phyloP scores from a whole-genome alignment of 2,797 vertebrate genomes.

The Anguilla obscura region DNA sequence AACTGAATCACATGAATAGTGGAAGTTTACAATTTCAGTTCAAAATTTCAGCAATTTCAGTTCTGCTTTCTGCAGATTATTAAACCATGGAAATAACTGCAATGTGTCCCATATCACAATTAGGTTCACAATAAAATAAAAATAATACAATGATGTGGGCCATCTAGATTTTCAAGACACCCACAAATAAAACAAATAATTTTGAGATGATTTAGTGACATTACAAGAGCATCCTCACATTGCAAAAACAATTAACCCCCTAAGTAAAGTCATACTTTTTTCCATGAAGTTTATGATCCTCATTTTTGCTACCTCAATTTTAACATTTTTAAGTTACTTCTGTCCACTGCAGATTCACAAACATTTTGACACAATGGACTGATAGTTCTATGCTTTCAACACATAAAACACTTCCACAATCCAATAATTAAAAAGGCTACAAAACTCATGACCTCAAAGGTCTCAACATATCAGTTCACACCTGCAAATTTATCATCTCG shows the following conservation, averaged over 20 bases:
- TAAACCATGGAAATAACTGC: neutral
- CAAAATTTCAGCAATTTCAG: neutral
- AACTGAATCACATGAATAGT: neutral
- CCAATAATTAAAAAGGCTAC: neutral
- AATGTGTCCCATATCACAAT: neutral
- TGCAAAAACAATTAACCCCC: neutral
- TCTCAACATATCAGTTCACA: neutral
- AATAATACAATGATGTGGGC: neutral
- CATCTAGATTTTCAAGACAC: neutral
- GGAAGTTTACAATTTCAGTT: too few relatives aligned
- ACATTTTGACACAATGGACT: slow-evolving; percentile 23
- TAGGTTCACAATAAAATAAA: neutral
- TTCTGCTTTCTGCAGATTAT: neutral
- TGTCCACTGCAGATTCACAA: slow-evolving; percentile 24
- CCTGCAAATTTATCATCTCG: neutral
- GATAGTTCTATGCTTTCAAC: neutral
- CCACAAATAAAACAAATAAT: neutral
- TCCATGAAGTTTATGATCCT: neutral
- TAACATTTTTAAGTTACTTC: neutral
- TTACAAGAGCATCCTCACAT: neutral
- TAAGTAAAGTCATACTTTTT: neutral
- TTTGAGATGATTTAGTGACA: neutral
- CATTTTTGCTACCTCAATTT: neutral
- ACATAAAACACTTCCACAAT: slow-evolving; percentile 3
- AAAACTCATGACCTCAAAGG: slow-evolving; percentile 21